phyloP scores from a whole-genome alignment of 2,888 invertebrate species.

The Eilema sororculum region DNA sequence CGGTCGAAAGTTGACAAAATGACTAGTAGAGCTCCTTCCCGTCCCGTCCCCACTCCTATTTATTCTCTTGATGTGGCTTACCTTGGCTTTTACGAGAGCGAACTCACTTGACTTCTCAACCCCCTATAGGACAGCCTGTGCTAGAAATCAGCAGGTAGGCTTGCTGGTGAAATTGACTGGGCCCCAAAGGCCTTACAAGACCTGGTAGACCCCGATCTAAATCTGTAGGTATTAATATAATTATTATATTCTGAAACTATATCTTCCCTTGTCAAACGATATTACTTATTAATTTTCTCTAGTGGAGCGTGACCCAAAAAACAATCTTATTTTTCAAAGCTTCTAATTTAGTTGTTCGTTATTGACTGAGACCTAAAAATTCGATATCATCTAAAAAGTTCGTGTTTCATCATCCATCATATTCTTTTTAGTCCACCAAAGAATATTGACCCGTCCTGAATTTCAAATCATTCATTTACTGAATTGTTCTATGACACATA shows the following conservation, averaged over 20 bases:
- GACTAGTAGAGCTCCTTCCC: too few species aligned
- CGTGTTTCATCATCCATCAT: conserved; percentile 8
- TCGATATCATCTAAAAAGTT: neutral
- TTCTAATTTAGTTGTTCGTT: neutral
- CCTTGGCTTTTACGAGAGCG: too few species aligned
- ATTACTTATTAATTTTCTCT: neutral
- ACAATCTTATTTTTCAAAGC: neutral
- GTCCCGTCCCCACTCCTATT: too few species aligned
- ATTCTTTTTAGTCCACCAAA: neutral
- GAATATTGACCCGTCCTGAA: neutral
- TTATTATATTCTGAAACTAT: neutral
- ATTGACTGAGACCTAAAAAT: neutral
- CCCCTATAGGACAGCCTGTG: too few species aligned
- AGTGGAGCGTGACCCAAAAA: neutral
- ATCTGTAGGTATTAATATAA: too few species aligned
- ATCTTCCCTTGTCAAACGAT: neutral
- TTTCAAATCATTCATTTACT: neutral
- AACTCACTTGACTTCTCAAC: too few species aligned
- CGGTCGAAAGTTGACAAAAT: too few species aligned
- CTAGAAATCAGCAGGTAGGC: too few species aligned
- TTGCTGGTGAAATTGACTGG: too few species aligned
- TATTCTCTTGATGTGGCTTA: too few species aligned
- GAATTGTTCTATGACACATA: neutral
- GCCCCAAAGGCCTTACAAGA: too few species aligned
- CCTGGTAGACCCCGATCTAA: too few species aligned